Evolutionary conservation across 2,888 invertebrate species (phyloP), one percentile per base, ranked within the genome.

Genomic region (Apotomis turbidana): DNA sequence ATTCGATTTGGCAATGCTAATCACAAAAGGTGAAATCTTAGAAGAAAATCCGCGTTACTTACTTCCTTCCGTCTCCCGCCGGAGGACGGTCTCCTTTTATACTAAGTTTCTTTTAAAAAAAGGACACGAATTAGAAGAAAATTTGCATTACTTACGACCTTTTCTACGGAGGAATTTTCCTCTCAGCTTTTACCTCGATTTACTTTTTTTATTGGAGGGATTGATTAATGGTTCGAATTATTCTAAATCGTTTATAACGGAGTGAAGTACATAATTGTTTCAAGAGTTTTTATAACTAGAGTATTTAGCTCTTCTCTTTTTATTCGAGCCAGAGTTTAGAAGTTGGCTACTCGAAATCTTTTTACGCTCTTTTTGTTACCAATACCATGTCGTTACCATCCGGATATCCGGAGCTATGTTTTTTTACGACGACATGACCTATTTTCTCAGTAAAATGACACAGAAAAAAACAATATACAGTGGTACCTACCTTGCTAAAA

Each of bases 1-100:
- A 64, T 70, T 59, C 64, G 58, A 70, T 70, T 64, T 64, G 64
- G 64, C 51, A 64, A 64, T 64, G 55, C 44, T 38, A 6, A 3
- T 12, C 49, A 49, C 9, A 49, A 49, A 49, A 49, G 9, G 10
- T 6, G 9, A 6, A 3, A 10, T 9, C 49, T 10, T 2, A 49
- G 49, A 49, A 49, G 9, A 10, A 49, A 49, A 9, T 10, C 8
- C 6, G 9, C 12, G 9, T 49, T 12, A 10, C 49, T 49, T 49
- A 49, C 6, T 6, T 10, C 49, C 10, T 49, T 49, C 10, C 9
- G 9, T 2, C 5, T n/a, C n/a, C n/a, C n/a, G n/a, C n/a, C n/a
- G n/a, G 9, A 6, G 41, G 41, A n/a, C n/a, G n/a, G n/a, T n/a
- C n/a, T n/a, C 41, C 5, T 41, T 41, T 3, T 41, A 41, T 5